Percentiles rank a stretch among this genome's conserved stretches.
Evolutionary conservation across 2,797 vertebrate species (phyloP).

Genomic region (Cheirogaleus major): DNA sequence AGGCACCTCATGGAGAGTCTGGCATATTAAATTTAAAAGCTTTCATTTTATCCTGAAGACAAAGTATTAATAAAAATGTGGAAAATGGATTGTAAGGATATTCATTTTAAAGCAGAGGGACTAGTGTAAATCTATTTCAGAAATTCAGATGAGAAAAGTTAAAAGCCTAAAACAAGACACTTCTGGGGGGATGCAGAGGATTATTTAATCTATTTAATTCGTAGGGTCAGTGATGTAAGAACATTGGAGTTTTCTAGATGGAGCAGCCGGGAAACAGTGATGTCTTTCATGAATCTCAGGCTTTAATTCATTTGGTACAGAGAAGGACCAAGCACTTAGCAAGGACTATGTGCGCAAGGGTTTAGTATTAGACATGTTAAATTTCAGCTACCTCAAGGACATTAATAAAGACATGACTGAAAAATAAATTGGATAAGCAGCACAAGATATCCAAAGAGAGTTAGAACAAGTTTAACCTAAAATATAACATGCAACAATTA

Average conservation of each 20-base stretch:
- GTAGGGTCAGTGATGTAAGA: not conserved
- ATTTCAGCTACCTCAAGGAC: not conserved
- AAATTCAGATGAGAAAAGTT: constrained; percentile 9
- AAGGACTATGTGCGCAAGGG: not conserved
- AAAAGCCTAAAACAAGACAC: not conserved
- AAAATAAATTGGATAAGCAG: not conserved
- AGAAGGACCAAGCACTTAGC: not conserved
- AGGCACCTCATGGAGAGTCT: not conserved
- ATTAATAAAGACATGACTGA: not conserved
- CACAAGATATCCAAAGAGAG: not conserved
- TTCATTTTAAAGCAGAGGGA: not conserved
- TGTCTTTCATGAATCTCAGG: not conserved
- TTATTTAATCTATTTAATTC: not conserved
- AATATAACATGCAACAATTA: not conserved
- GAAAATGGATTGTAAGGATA: not conserved
- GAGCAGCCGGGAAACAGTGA: not conserved
- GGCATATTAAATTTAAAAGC: not conserved
- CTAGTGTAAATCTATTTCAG: not conserved
- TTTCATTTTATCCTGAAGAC: not conserved
- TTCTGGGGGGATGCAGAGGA: not conserved
- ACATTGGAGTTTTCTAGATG: not conserved
- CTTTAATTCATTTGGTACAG: not conserved
- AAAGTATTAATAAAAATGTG: not conserved
- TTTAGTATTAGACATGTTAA: not conserved
- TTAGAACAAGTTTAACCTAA: not conserved